phyloP scores from a whole-genome alignment of 1,140 invertebrate genomes.

The Tetramorium simillimum region DNA sequence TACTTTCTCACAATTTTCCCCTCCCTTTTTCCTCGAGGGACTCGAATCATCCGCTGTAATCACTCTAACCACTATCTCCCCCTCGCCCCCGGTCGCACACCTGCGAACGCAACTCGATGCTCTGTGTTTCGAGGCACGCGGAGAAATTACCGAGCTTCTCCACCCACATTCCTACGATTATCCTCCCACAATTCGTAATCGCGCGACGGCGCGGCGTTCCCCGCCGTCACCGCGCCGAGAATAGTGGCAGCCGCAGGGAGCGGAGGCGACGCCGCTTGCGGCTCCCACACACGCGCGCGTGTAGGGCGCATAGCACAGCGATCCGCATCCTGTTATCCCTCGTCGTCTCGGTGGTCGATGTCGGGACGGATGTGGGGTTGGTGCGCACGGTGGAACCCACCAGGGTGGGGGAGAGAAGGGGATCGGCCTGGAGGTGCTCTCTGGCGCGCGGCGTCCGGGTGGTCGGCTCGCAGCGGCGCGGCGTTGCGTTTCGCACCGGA shows the following conservation, averaged over 20 bases:
- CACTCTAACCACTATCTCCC: not conserved
- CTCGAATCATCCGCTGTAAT: conserved; percentile 12
- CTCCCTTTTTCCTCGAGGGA: not conserved
- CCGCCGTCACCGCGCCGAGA: not conserved
- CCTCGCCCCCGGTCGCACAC: not conserved
- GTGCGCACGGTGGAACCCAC: not conserved
- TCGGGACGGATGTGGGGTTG: conserved; percentile 37
- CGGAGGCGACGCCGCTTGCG: not conserved
- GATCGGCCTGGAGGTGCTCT: conserved; percentile 22
- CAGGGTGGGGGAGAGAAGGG: too few relatives aligned
- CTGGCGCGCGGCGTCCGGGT: not conserved
- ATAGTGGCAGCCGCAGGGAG: not conserved
- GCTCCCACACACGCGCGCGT: not conserved
- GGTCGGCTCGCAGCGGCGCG: not conserved
- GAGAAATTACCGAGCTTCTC: conserved; percentile 28
- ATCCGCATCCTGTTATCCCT: not conserved
- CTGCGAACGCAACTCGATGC: conserved; percentile 2
- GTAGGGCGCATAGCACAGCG: too few relatives aligned
- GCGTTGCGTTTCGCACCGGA: conserved; percentile 17
- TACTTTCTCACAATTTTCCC: conserved; percentile 21
- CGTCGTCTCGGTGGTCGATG: not conserved
- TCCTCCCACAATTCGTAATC: conserved; percentile 40
- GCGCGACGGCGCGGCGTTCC: not conserved
- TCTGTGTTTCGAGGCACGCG: not conserved
- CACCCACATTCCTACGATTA: conserved; percentile 41